Evolutionary conservation across 1,140 invertebrate genomes (phyloP), one percentile per base, ranked within the genome.

Genomic region (Conopomorpha cramerella): DNA sequence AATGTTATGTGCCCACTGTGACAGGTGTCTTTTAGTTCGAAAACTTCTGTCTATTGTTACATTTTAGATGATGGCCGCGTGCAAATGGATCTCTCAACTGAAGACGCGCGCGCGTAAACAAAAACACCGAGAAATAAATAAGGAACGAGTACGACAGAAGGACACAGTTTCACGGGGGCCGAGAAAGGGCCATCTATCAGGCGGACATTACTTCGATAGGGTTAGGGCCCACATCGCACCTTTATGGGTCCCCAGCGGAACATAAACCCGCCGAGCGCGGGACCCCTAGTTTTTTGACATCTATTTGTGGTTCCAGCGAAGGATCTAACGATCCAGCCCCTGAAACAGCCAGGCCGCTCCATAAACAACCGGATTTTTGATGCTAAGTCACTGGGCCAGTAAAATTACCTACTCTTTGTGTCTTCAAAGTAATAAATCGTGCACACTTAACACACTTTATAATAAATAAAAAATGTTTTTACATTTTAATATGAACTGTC

Each of bases 261-360:
- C 48, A 63, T 74, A 70, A 67, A 56, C 48, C 53, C 55, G 56
- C 64, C 54, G 54, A 54, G 53, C 49, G 43, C 46, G 47, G 44
- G 55, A 53, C 46, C 56, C 60, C 65, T 47, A 62, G 53, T 71
- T 67, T 70, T 74, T 72, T 72, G 65, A 70, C 70, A 59, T 71
- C 64, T 71, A 74, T 74, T 70, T 74, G 66, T 63, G 70, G 70
- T 74, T 53, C n/a, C n/a, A n/a, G n/a, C n/a, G n/a, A n/a, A n/a
- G n/a, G n/a, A n/a, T n/a, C n/a, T n/a, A n/a, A n/a, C n/a, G n/a
- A 55, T 49, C 48, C 55, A 55, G 49, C 49, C 38, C 53, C 63
- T 61, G 51, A 63, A 72, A 70, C 65, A n/a, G n/a, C n/a, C n/a
- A n/a, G n/a, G n/a, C n/a, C n/a, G n/a, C n/a, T n/a, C n/a, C n/a